A percentile compares a stretch with the other conserved stretches of the same genome.
These are phyloP conservation scores for Drosophila truncata DNA, from an alignment of 1,140 invertebrate species.

Conservation along the genomic window DNA sequence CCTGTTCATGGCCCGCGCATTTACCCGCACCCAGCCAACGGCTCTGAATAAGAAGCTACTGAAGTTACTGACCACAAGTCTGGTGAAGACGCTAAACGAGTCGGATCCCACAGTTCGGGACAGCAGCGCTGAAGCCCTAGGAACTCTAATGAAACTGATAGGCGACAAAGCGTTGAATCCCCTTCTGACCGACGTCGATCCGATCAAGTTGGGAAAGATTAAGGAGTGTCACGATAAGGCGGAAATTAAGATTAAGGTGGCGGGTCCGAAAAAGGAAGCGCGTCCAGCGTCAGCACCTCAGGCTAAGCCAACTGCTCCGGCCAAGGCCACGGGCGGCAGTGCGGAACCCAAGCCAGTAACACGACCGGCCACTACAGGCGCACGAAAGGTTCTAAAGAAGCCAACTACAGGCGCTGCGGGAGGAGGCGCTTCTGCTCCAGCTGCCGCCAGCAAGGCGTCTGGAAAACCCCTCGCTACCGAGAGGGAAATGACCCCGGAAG, in stretches of 20 bases:
- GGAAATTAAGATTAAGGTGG: constrained; percentile 91
- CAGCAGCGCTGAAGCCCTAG: constrained; percentile 94
- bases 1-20: constrained; percentile 93
- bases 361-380: constrained; percentile 86
- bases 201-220: constrained; percentile 97
- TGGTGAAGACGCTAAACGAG: constrained; percentile 94
- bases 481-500: constrained; percentile 88
- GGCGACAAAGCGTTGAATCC: constrained; percentile 95
- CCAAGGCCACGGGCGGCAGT: constrained; percentile 86
- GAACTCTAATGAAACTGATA: constrained; percentile 97
- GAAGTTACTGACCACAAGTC: constrained; percentile 92
- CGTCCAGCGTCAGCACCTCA: constrained; percentile 87
- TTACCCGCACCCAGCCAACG: constrained; percentile 92
- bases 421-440: constrained; percentile 24
- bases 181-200: constrained; percentile 95
- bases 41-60: constrained; percentile 96
- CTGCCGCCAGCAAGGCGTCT: constrained; percentile 69
- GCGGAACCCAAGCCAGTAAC: constrained; percentile 87
- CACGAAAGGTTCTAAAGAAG: constrained; percentile 68
- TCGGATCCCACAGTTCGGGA: constrained; percentile 94
- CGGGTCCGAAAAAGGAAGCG: constrained; percentile 87
- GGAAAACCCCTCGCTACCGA: constrained; percentile 85
- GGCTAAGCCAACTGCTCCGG: constrained; percentile 77
- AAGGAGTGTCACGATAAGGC: constrained; percentile 97
- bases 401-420: constrained; percentile 34